Conservation (phyloP, 2,113 vertebrate species). For the Steatornis caripensis region DNA sequence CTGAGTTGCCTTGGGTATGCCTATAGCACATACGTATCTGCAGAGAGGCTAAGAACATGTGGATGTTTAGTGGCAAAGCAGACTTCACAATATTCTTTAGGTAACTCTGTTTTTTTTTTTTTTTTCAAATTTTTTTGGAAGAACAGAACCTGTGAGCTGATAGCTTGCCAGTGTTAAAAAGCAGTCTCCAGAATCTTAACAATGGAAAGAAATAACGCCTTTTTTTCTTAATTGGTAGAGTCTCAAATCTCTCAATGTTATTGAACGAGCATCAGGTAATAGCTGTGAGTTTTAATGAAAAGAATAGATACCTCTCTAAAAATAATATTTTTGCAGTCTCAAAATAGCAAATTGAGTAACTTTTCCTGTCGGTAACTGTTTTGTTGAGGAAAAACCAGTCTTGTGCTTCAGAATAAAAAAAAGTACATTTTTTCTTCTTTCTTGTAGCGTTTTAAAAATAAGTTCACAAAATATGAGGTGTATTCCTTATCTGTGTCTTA, state of each 20-base stretch:
- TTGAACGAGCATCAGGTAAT: background rate
- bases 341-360: background rate
- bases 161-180: background rate
- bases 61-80: background rate
- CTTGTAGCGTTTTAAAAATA: background rate
- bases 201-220: background rate
- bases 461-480: background rate
- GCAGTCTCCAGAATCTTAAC: background rate
- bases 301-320: background rate
- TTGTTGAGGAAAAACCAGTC: background rate
- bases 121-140: background rate
- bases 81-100: background rate
- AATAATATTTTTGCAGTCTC: background rate
- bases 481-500: background rate
- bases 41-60: background rate
- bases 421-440: background rate
- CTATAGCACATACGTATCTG: accelerated
- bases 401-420: background rate
- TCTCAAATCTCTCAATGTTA: background rate
- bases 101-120: background rate
- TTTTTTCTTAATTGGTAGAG: background rate
- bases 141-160: background rate
- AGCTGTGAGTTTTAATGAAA: background rate
- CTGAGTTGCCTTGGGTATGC: background rate
- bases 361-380: background rate